Conservation (phyloP, 1,140 invertebrate genomes). For the Chironomus tepperi region DNA sequence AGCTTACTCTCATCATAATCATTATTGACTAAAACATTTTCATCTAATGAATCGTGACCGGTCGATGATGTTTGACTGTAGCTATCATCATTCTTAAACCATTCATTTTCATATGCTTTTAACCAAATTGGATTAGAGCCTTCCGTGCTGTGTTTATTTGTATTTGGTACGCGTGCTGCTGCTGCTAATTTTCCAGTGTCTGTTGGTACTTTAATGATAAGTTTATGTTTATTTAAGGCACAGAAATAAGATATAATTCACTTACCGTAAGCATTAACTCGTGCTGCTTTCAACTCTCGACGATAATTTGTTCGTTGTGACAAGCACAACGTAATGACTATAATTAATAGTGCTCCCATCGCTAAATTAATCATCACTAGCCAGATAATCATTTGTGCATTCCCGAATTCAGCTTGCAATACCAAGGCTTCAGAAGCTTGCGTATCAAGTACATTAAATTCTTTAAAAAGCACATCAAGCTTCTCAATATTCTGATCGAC, state of each 20-base stretch:
- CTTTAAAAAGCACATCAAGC: conserved; percentile 81
- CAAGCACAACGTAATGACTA: conserved; percentile 69
- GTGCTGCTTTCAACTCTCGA: conserved; percentile 85
- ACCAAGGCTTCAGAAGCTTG: conserved; percentile 63
- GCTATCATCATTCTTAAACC: conserved; percentile 83
- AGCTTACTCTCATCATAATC: conserved; percentile 44
- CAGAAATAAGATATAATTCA: conserved; percentile 31
- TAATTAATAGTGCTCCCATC: conserved; percentile 62
- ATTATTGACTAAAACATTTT: conserved; percentile 67
- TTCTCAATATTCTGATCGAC: conserved; percentile 88
- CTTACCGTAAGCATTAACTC: conserved; percentile 82
- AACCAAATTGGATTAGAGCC: conserved; percentile 94
- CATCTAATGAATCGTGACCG: conserved; percentile 77
- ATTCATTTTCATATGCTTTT: conserved; percentile 88
- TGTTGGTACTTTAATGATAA: conserved; percentile 4
- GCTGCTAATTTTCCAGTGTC: conserved; percentile 27
- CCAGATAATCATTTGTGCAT: conserved; percentile 60
- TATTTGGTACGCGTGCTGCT: conserved; percentile 73
- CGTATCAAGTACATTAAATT: conserved; percentile 82
- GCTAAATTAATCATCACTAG: conserved; percentile 70
- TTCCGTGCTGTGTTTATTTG: conserved; percentile 87
- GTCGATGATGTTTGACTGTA: conserved; percentile 56
- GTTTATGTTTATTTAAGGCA: neutral
- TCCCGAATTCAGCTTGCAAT: conserved; percentile 43
- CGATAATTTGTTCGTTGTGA: conserved; percentile 75